phyloP scores from a whole-genome alignment of 2,888 invertebrate genomes.

The Drosophila subsilvestris region DNA sequence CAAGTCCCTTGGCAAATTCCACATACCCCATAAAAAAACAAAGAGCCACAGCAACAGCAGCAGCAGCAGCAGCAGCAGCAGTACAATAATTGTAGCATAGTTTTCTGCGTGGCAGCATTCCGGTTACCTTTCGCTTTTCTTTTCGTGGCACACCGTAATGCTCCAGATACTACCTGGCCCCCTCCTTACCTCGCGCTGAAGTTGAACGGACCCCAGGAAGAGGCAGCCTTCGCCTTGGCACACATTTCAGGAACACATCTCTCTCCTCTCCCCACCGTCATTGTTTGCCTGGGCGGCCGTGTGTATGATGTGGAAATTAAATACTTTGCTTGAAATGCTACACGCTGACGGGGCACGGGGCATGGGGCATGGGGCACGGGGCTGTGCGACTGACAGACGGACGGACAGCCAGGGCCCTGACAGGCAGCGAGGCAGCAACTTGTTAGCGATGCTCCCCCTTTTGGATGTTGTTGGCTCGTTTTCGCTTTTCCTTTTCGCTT shows the following conservation, averaged over 20 bases:
- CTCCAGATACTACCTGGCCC: background rate
- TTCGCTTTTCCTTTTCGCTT: slow-evolving; percentile 57
- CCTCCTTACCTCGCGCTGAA: background rate
- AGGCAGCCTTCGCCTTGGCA: slow-evolving; percentile 78
- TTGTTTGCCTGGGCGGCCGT: slow-evolving; percentile 51
- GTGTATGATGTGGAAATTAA: slow-evolving; percentile 70
- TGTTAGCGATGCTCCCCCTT: slow-evolving; percentile 51
- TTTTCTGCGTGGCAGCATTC: slow-evolving; percentile 47
- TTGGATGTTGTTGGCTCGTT: slow-evolving; percentile 25
- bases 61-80: background rate
- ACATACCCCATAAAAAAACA: background rate
- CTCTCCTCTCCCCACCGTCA: slow-evolving; percentile 23
- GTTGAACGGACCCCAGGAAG: slow-evolving; percentile 34
- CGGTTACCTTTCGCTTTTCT: slow-evolving; percentile 53
- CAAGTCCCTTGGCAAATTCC: background rate
- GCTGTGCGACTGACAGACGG: slow-evolving; percentile 37
- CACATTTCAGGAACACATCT: slow-evolving; percentile 62
- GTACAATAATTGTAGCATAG: slow-evolving; percentile 47
- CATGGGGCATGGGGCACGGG: slow-evolving; percentile 4
- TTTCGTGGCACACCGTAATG: background rate
- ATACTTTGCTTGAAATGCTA: slow-evolving; percentile 78
- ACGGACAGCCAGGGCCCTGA: slow-evolving; percentile 43
- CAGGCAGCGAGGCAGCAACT: slow-evolving; percentile 57
- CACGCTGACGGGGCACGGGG: slow-evolving; percentile 42
- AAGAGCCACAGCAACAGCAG: background rate